These are phyloP conservation scores for Semaprochilodus insignis DNA, from an alignment of 2,797 vertebrate genomes.

Conservation along the genomic window DNA sequence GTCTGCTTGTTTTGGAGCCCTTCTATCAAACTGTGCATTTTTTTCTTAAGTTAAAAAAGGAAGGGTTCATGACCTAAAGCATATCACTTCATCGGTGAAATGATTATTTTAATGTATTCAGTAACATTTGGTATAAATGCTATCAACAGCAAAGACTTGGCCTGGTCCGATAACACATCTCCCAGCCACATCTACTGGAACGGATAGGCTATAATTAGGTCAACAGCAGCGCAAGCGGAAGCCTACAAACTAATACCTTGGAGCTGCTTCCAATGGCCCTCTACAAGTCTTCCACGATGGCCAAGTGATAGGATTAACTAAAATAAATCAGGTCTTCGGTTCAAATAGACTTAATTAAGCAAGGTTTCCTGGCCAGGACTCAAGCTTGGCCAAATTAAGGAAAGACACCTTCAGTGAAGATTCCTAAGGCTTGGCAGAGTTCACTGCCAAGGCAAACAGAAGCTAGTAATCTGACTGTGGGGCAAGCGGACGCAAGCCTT, in stretches of 20 bases:
- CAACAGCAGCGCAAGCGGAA: background rate
- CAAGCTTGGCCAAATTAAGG: conserved; percentile 9
- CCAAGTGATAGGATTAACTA: conserved; percentile 16
- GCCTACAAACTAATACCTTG: background rate
- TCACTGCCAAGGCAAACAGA: background rate
- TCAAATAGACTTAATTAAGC: background rate
- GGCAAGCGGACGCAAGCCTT: background rate
- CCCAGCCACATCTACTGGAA: background rate
- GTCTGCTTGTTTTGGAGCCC: too few species aligned
- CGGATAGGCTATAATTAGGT: background rate
- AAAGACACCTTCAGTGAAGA: conserved; percentile 31
- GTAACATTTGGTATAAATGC: background rate
- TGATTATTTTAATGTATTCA: too few species aligned
- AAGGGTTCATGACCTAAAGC: too few species aligned
- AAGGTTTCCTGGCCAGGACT: conserved; percentile 14
- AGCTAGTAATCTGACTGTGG: conserved; percentile 7
- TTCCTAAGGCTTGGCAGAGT: background rate
- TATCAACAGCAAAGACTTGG: background rate
- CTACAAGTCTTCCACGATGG: background rate
- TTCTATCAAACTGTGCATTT: too few species aligned
- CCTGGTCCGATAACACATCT: background rate
- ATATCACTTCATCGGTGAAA: too few species aligned
- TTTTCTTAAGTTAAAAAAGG: too few species aligned
- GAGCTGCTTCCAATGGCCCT: background rate
- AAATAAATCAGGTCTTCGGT: conserved; percentile 10